Percentiles rank a stretch among this genome's conserved stretches.
phyloP scores from a whole-genome alignment of 2,888 invertebrate genomes.

The Tetropium fuscum region DNA sequence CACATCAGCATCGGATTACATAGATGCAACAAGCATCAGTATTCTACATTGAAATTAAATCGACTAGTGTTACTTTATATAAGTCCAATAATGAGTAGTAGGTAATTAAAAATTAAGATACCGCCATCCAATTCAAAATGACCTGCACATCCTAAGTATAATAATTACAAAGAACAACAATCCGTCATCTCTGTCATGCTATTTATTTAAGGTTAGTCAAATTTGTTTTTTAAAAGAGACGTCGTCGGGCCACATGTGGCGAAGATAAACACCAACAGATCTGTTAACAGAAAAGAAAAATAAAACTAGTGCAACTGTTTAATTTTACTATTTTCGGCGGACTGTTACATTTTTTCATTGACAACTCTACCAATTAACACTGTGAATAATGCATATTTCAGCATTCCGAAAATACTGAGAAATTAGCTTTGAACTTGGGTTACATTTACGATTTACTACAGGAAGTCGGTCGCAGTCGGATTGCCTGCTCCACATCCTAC shows the following conservation, averaged over 20 bases:
- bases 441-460: not conserved
- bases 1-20: too few species aligned
- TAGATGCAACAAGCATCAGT: too few species aligned
- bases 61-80: too few species aligned
- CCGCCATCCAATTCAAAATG: too few species aligned
- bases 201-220: constrained; percentile 30
- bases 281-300: constrained; percentile 51
- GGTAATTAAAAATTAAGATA: too few species aligned
- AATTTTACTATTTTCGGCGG: constrained; percentile 47
- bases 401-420: constrained; percentile 9
- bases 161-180: constrained; percentile 11
- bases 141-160: not conserved
- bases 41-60: too few species aligned
- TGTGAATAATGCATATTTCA: constrained; percentile 26
- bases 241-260: constrained; percentile 38
- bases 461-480: constrained; percentile 3
- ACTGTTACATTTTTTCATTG: constrained; percentile 30
- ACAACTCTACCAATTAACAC: constrained; percentile 31
- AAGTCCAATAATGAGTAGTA: too few species aligned
- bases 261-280: constrained; percentile 42
- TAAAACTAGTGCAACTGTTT: constrained; percentile 47
- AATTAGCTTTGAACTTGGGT: not conserved
- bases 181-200: constrained; percentile 21
- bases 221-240: constrained; percentile 30
- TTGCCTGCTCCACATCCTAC: not conserved